Base-by-base conservation (phyloP, 2,888 invertebrate species). In the Cynaeus angustus region DNA sequence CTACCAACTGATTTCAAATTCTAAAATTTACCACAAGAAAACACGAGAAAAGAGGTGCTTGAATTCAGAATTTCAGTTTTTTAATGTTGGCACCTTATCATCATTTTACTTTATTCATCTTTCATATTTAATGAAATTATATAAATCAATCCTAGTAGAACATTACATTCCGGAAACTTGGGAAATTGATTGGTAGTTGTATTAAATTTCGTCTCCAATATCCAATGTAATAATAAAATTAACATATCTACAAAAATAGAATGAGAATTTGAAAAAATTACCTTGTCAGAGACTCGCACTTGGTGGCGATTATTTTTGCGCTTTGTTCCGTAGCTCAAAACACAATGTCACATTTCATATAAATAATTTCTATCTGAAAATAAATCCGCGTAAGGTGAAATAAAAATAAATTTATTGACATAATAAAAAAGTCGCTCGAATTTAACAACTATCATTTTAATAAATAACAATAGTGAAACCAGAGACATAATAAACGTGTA, bases 271-370 rank as follows among this genome's bases (percentile, higher is more conserved):
- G 21, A 50, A 13, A 30, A 50, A 50, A 50, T 55, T 9, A 38
- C 38, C 55, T 38, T 55, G 55, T 55, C 55, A 7, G 16, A 38
- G 14, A 3, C 41, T 13, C 41, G 16, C 41, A 56, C 56, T 56
- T 28, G 43, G n/a, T 56, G 56, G 28, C 9, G 38, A 56, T 56
- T 56, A 56, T 41, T 56, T 55, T 43, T 26, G 43, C 21, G 26
- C 56, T 28, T 56, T 33, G 43, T 43, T 56, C 10, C n/a, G 33
- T 33, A 33, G 33, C 33, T n/a, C n/a, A n/a, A 7, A 33, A 33
- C 33, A 33, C 33, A 28, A 28, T 28, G 33, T 33, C 9, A 33
- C 33, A 33, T 33, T 33, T n/a, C 7, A 33, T 1, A 9, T 33
- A 33, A 33, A 33, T 33, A 4, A 7, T n/a, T n/a, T n/a, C n/a